phyloP scores from a whole-genome alignment of 1,140 invertebrate genomes.

The Eupristina koningsbergeri region DNA sequence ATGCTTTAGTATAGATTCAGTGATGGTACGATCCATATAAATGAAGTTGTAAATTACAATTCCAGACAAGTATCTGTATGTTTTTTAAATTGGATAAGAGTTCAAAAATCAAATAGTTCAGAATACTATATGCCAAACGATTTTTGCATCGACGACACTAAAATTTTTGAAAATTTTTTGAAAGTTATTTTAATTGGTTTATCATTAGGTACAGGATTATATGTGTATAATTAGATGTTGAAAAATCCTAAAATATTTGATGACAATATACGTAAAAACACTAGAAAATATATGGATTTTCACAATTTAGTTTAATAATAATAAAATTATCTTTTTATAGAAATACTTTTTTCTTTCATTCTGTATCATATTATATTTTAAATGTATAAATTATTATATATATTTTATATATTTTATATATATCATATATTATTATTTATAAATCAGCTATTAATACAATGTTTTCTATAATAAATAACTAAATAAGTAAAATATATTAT shows the following conservation, averaged over 20 bases:
- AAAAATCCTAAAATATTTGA: conserved; percentile 81
- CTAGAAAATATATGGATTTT: conserved; percentile 77
- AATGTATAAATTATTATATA: too few species aligned
- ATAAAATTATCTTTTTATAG: too few species aligned
- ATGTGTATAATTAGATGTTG: conserved; percentile 80
- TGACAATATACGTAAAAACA: conserved; percentile 76
- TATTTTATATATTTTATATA: too few species aligned
- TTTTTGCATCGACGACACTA: conserved; percentile 80
- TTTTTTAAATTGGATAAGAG: conserved; percentile 79
- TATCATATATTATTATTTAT: too few species aligned
- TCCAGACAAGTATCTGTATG: conserved; percentile 81
- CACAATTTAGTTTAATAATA: conserved; percentile 76
- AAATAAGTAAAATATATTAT: too few species aligned
- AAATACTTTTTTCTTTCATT: too few species aligned
- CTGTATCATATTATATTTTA: too few species aligned
- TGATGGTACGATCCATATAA: conserved; percentile 77
- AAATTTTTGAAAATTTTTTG: conserved; percentile 78
- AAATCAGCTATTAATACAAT: too few species aligned
- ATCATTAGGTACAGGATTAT: conserved; percentile 80
- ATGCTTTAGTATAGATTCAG: conserved; percentile 79
- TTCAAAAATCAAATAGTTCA: conserved; percentile 77
- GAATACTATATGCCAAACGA: conserved; percentile 79
- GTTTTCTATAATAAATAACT: too few species aligned
- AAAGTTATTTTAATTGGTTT: conserved; percentile 80
- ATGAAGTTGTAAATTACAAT: conserved; percentile 77